phyloP scores from a whole-genome alignment of 2,113 vertebrate species.

The Rhegmatorhina hoffmannsi region DNA sequence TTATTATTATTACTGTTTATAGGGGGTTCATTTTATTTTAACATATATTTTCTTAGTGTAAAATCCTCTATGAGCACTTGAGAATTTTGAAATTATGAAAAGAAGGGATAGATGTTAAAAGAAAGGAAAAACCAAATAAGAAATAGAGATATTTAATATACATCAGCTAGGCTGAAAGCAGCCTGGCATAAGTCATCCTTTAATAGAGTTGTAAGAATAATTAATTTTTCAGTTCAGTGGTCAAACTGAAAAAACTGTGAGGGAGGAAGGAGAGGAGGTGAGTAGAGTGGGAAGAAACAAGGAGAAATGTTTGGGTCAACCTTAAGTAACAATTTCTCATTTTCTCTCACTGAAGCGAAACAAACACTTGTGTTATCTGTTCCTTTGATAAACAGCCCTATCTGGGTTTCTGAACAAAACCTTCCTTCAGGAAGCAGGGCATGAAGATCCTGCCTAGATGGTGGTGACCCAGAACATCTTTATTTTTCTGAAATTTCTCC shows the following conservation, averaged over 20 bases:
- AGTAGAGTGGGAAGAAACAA: background rate
- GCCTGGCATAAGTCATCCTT: conserved; percentile 25
- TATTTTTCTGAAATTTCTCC: background rate
- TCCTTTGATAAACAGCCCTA: background rate
- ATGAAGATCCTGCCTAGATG: background rate
- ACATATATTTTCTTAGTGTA: background rate
- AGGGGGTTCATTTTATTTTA: background rate
- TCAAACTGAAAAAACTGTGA: conserved; percentile 59
- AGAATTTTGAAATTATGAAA: background rate
- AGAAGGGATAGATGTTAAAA: background rate
- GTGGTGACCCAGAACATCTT: background rate
- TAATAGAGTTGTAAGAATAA: conserved; percentile 66
- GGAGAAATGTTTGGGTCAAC: conserved; percentile 42
- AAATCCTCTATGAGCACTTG: background rate
- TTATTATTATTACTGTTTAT: background rate
- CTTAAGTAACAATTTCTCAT: conserved; percentile 19
- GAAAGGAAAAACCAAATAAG: background rate
- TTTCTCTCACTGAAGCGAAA: conserved; percentile 39
- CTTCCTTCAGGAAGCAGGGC: background rate
- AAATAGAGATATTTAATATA: conserved; percentile 36
- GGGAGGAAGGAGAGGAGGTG: conserved; percentile 23
- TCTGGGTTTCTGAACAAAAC: background rate
- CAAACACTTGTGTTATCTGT: background rate
- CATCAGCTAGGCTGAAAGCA: background rate
- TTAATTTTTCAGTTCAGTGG: conserved; percentile 67